Base-by-base conservation (phyloP, 2,888 invertebrate genomes). In the Luperina nickerlii region DNA sequence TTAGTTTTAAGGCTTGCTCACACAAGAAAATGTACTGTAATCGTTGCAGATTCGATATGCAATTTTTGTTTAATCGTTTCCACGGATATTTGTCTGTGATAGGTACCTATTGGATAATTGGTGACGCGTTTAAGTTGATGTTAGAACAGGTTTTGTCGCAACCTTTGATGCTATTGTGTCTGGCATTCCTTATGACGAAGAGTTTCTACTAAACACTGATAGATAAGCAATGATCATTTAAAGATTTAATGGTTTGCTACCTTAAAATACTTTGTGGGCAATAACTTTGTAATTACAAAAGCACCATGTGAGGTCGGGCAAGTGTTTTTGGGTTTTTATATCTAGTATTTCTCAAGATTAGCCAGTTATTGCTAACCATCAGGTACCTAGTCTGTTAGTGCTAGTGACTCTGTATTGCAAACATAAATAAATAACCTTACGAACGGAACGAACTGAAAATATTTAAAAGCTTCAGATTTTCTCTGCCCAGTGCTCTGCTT, bases 1-100 rank as follows among this genome's bases (percentile, higher is more conserved):
- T 60, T 32, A 48, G 24, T 9, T 54, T 15, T 42, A 75, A 69
- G 71, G 1, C 66, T 65, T 57, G 77, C 83, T 89, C 88, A 89
- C 85, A 88, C 63, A 83, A 80, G 82, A 78, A 84, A 81, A 81
- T 79, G 24, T 80, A 74, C 54, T 76, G 78, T 85, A 87, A 82
- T 88, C 72, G 79, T 80, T 65, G 78, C 76, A 77, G 79, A 89
- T 89, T 87, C 82, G 87, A 81, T 82, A 87, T 84, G 90, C 90
- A 79, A 85, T 80, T 87, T 86, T 81, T 73, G 71, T 78, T 74
- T 81, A 88, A 83, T 86, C 78, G 78, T 70, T 88, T 83, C 68
- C 79, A 89, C 72, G 84, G 88, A 63, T 71, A 71, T 84, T 82
- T 81, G 18, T 8, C 20, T 48, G 57, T 18, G 48, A 54, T 62